Evolutionary conservation across 2,888 invertebrate species (phyloP).

Genomic region (Plutella xylostella): DNA sequence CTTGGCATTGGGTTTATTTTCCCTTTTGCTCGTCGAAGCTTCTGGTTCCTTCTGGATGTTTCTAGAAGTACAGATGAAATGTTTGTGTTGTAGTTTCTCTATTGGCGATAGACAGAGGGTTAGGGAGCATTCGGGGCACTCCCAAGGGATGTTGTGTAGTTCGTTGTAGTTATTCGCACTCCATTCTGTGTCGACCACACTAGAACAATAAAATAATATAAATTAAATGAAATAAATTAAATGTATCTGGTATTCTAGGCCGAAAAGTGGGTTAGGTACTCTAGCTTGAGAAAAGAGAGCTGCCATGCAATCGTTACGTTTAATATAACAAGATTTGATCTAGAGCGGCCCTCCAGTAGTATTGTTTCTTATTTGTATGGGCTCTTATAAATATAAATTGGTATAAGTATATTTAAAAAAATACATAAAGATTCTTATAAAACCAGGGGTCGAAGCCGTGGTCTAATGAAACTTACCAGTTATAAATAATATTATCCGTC

Average conservation of each 20-base stretch:
- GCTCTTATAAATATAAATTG: too few species aligned
- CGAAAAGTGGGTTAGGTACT: too few species aligned
- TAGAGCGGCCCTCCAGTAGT: too few species aligned
- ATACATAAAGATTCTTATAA: too few species aligned
- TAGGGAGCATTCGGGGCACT: constrained; percentile 77
- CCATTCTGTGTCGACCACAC: constrained; percentile 77
- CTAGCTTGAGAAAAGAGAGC: too few species aligned
- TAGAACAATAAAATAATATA: constrained; percentile 25
- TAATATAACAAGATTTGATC: too few species aligned
- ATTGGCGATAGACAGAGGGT: constrained; percentile 74
- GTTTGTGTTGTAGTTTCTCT: constrained; percentile 80
- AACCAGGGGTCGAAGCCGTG: not conserved
- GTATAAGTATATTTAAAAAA: too few species aligned
- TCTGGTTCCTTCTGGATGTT: constrained; percentile 34
- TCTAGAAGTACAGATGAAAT: constrained; percentile 51
- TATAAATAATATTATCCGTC: constrained; percentile 85
- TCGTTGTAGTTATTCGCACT: constrained; percentile 72
- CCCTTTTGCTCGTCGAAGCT: constrained; percentile 25
- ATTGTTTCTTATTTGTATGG: too few species aligned
- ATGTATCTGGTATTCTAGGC: too few species aligned
- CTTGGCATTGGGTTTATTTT: constrained; percentile 67
- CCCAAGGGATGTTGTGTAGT: constrained; percentile 74
- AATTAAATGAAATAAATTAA: not conserved
- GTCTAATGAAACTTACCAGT: constrained; percentile 47
- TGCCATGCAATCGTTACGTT: too few species aligned